A percentile compares a stretch with the other conserved stretches of the same genome.
Evolutionary conservation across 2,113 vertebrate genomes (phyloP).

Genomic region (Passer montanus): DNA sequence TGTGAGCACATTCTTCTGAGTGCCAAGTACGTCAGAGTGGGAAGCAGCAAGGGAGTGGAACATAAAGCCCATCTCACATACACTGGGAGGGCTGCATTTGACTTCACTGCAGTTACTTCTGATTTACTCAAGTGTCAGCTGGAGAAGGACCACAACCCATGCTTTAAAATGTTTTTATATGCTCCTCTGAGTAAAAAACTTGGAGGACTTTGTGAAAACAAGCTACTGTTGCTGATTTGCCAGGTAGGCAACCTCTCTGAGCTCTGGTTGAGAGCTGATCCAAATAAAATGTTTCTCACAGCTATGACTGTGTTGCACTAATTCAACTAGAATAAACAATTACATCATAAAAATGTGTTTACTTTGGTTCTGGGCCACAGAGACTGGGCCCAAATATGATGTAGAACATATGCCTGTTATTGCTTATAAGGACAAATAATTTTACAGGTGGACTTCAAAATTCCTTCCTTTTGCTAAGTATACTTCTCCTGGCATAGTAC

Average conservation of each 20-base stretch:
- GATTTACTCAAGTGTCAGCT: slow-evolving; percentile 46
- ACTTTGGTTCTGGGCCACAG: slow-evolving; percentile 77
- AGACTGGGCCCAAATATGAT: slow-evolving; percentile 74
- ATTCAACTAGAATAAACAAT: slow-evolving; percentile 79
- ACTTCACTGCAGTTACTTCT: not conserved
- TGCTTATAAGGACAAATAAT: slow-evolving; percentile 75
- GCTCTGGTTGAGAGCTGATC: slow-evolving; percentile 58
- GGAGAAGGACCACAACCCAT: slow-evolving; percentile 42
- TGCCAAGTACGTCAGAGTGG: not conserved
- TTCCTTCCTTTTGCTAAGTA: slow-evolving; percentile 52
- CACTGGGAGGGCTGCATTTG: not conserved
- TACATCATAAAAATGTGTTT: slow-evolving; percentile 82
- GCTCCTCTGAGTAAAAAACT: slow-evolving; percentile 48
- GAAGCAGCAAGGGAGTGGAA: not conserved
- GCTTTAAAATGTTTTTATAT: slow-evolving; percentile 62
- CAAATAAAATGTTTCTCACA: slow-evolving; percentile 76
- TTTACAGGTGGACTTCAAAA: slow-evolving; percentile 79
- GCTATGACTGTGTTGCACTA: slow-evolving; percentile 68
- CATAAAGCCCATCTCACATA: not conserved
- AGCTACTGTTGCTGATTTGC: slow-evolving; percentile 65
- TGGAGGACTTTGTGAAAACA: slow-evolving; percentile 66
- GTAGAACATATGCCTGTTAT: slow-evolving; percentile 77
- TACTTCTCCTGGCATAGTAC: slow-evolving; percentile 46
- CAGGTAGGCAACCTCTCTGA: slow-evolving; percentile 68
- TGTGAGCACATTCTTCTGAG: not conserved